Percentiles rank a stretch among this genome's conserved stretches.
phyloP scores from a whole-genome alignment of 2,888 invertebrate species.

The Orchestes rusci region DNA sequence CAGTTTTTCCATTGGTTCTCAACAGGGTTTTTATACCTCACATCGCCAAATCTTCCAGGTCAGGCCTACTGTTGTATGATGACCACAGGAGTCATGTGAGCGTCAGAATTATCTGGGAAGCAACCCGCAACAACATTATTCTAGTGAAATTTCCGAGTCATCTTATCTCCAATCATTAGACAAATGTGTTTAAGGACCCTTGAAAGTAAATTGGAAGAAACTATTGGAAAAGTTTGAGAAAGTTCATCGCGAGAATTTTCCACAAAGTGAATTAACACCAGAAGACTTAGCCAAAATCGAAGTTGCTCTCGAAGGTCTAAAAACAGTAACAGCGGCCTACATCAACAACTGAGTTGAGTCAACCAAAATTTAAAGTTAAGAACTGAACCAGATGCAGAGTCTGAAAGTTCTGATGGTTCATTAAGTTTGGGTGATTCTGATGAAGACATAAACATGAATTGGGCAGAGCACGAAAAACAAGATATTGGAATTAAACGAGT shows the following conservation, averaged over 20 bases:
- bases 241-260: too few relatives aligned
- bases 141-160: slow-evolving; percentile 22
- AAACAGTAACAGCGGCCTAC: too few relatives aligned
- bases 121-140: slow-evolving; percentile 18
- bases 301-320: too few relatives aligned
- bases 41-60: slow-evolving; percentile 15
- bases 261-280: too few relatives aligned
- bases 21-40: slow-evolving; percentile 14
- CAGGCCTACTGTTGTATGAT: slow-evolving; percentile 23
- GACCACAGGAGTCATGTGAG: slow-evolving; percentile 25
- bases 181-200: slow-evolving; percentile 12
- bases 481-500: slow-evolving; percentile 1
- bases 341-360: too few relatives aligned
- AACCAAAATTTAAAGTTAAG: too few relatives aligned
- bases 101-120: slow-evolving; percentile 20
- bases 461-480: neutral
- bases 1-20: slow-evolving; percentile 27
- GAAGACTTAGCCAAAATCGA: too few relatives aligned
- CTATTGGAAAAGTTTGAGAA: too few relatives aligned
- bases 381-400: too few relatives aligned
- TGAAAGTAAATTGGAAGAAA: slow-evolving; percentile 16
- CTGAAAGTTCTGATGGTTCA: too few relatives aligned
- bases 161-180: slow-evolving; percentile 17
- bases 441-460: neutral
- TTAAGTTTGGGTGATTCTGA: too few relatives aligned